Conservation (phyloP, 23 tunicate genomes). For the Halocynthia aurantium region DNA sequence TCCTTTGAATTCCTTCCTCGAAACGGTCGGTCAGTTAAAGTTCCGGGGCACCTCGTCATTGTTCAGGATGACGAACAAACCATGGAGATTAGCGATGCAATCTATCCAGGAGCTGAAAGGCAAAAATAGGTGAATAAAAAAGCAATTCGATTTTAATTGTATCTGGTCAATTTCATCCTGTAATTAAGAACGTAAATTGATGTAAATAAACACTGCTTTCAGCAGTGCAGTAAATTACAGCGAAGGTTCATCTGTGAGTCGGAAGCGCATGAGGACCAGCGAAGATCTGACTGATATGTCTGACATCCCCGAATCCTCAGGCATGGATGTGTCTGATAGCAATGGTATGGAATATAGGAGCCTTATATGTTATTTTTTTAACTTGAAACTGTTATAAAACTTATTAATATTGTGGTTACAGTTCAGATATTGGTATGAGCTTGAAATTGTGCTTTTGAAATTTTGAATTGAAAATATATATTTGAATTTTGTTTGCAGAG, state of each 20-base stretch:
- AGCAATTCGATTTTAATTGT: background rate
- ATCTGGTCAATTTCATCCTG: background rate
- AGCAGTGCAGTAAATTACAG: too few relatives aligned
- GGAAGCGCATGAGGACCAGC: background rate
- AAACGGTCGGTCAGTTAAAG: constrained; percentile 83
- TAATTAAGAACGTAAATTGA: background rate
- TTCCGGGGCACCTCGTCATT: constrained; percentile 94
- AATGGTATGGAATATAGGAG: background rate
- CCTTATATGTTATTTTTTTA: too few relatives aligned
- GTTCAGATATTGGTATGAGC: too few relatives aligned
- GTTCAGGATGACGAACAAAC: constrained; percentile 59
- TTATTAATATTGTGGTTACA: too few relatives aligned
- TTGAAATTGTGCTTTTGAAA: too few relatives aligned
- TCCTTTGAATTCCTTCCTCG: constrained; percentile 57
- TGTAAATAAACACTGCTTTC: background rate
- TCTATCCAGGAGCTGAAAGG: background rate
- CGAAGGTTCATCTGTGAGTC: background rate
- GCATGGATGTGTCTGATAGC: background rate
- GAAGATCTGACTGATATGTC: background rate
- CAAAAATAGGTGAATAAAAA: background rate
- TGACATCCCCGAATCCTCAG: background rate
- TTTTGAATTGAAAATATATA: too few relatives aligned
- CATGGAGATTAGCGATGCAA: constrained; percentile 40
- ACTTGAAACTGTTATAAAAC: too few relatives aligned
- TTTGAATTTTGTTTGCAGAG: too few relatives aligned